Evolutionary conservation across 2,797 vertebrate species (phyloP), one percentile per base, ranked within the genome.

Genomic region (Lepidocolaptes lacrymiger): DNA sequence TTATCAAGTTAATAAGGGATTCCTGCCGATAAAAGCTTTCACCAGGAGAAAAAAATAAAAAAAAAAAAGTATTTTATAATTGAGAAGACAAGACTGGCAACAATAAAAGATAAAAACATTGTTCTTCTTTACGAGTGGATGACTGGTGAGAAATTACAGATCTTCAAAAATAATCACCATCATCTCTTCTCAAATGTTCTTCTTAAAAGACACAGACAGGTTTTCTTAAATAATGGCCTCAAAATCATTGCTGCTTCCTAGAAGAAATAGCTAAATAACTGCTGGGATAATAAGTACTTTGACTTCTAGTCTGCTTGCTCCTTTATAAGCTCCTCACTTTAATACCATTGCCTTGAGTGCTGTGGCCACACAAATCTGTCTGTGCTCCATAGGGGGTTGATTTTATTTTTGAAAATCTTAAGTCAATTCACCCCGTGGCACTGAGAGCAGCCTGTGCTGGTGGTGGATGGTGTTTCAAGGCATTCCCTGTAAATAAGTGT

Each of bases 191-290:
- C 85, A 89, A 89, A 89, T 19, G 10, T 79, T 76, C 30, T 67
- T 72, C 72, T 93, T 93, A 86, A 67, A 93, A 89, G n/a, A 27
- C 19, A 13, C 58, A 61, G 75, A 81, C 55, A 82, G n/a, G 28
- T 81, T 92, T 89, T 78, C 80, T 95, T 93, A 89, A 90, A 84
- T 78, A 93, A 92, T 49, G 48, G 64, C 28, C 80, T 89, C 48
- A 30, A 91, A 96, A 89, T 85, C 68, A 88, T 89, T 84, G 41
- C 73, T 91, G 16, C 59, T 95, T 89, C 79, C 66, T 66, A 76
- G 80, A 89, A 91, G 63, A 83, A 93, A 88, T 2, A 3, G 59
- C 51, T 83, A 76, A 95, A 78, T 68, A 90, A 84, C 72, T 91
- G 24, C 62, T 56, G 51, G 41, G 58, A 74, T 92, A 83, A 68